phyloP scores from a whole-genome alignment of 2,797 vertebrate genomes.

The Champsocephalus esox region DNA sequence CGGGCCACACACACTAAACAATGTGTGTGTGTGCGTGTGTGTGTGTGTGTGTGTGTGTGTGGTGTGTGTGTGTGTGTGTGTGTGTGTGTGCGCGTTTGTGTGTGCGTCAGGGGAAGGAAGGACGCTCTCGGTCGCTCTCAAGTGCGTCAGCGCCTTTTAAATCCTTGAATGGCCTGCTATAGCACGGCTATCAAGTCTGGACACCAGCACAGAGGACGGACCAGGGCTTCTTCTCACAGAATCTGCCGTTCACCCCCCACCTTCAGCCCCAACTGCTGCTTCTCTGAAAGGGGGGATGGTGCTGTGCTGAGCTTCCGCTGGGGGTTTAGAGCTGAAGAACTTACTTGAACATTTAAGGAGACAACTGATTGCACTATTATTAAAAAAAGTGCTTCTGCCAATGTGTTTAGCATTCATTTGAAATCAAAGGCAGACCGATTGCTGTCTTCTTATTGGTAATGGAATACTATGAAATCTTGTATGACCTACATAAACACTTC shows the following conservation, averaged over 20 bases:
- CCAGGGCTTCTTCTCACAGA: constrained; percentile 77
- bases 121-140: constrained; percentile 45
- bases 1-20: not conserved
- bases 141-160: constrained; percentile 77
- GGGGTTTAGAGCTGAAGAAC: constrained; percentile 22
- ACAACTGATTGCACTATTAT: constrained; percentile 6
- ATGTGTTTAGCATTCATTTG: not conserved
- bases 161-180: constrained; percentile 82
- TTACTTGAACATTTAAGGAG: constrained; percentile 6
- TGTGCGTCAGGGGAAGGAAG: constrained; percentile 16
- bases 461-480: not conserved
- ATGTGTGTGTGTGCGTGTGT: not conserved
- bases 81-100: constrained; percentile 10
- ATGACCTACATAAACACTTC: not conserved
- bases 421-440: not conserved
- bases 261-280: constrained; percentile 7
- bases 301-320: constrained; percentile 20
- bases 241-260: constrained; percentile 56
- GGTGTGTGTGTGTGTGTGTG: not conserved
- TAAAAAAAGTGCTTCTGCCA: not conserved
- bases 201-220: constrained; percentile 76
- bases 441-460: not conserved
- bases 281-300: constrained; percentile 25
- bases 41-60: constrained; percentile 13
- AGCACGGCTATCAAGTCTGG: constrained; percentile 81